Evolutionary conservation across 92 coral and sea anemone species (phyloP).

Genomic region (Bergia puertoricense): DNA sequence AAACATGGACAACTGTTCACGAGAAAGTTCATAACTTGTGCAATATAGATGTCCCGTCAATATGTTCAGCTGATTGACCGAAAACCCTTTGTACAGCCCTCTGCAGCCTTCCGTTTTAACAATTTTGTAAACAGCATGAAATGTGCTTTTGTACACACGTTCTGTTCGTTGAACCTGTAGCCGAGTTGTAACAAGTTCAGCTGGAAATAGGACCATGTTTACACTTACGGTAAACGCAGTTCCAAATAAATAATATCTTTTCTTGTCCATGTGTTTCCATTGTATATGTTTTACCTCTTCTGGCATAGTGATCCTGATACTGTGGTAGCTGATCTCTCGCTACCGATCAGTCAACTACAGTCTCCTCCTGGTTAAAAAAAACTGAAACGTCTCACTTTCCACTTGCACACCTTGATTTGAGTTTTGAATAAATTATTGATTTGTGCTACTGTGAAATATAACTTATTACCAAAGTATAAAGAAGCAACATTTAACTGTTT

Average conservation of each 20-base stretch:
- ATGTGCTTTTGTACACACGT: conserved; percentile 73
- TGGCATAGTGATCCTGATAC: conserved; percentile 59
- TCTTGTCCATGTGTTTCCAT: conserved; percentile 91
- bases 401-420: too few species aligned
- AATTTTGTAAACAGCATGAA: conserved; percentile 80
- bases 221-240: conserved; percentile 68
- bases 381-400: too few species aligned
- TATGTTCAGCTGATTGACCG: conserved; percentile 71
- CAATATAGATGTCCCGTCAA: conserved; percentile 82
- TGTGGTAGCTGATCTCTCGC: too few species aligned
- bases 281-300: conserved; percentile 83
- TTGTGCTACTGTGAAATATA: too few species aligned
- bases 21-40: conserved; percentile 85
- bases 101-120: conserved; percentile 75
- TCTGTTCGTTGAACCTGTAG: conserved; percentile 87
- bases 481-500: neutral
- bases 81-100: conserved; percentile 85
- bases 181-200: conserved; percentile 86
- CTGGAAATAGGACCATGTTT: conserved; percentile 72
- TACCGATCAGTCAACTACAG: too few species aligned
- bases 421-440: too few species aligned
- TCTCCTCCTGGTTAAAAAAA: too few species aligned
- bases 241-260: conserved; percentile 68
- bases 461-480: too few species aligned
- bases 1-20: conserved; percentile 67